Percentiles rank a stretch among this genome's conserved stretches.
Conservation (phyloP, 1,140 invertebrate genomes). For the Ceratosolen solmsi region DNA sequence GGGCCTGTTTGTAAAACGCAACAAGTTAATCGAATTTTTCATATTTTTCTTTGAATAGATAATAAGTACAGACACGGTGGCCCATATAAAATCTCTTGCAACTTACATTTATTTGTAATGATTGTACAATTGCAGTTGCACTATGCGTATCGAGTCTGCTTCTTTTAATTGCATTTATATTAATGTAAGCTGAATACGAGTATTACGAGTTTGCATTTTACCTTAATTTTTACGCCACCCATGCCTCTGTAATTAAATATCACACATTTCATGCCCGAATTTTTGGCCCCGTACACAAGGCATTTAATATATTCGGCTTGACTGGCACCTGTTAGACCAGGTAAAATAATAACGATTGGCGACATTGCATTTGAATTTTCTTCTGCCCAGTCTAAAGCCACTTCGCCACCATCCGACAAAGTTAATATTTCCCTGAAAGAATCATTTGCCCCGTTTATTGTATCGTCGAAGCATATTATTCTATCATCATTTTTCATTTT, state of each 20-base stretch:
- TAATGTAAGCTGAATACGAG: neutral
- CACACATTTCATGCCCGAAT: slow-evolving; percentile 79
- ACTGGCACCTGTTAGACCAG: slow-evolving; percentile 84
- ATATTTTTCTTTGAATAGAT: too few species aligned
- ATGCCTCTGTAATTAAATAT: slow-evolving; percentile 87
- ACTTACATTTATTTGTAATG: too few species aligned
- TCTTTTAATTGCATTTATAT: neutral
- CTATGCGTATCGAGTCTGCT: neutral
- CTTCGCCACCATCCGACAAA: slow-evolving; percentile 85
- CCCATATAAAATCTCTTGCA: too few species aligned
- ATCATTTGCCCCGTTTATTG: neutral
- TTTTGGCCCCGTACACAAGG: slow-evolving; percentile 78
- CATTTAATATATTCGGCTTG: slow-evolving; percentile 88
- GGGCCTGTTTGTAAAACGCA: too few species aligned
- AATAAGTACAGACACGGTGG: too few species aligned
- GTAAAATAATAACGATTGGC: slow-evolving; percentile 84
- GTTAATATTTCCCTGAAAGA: slow-evolving; percentile 80
- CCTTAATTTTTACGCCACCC: slow-evolving; percentile 82
- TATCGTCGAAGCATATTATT: too few species aligned
- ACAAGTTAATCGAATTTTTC: too few species aligned
- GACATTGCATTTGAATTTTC: slow-evolving; percentile 68
- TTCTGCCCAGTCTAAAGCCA: slow-evolving; percentile 86
- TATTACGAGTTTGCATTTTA: slow-evolving; percentile 56
- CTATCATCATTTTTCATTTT: neutral
- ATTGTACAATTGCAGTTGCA: neutral